Evolutionary conservation across 2,888 invertebrate species (phyloP).

Genomic region (Lasius platythorax): DNA sequence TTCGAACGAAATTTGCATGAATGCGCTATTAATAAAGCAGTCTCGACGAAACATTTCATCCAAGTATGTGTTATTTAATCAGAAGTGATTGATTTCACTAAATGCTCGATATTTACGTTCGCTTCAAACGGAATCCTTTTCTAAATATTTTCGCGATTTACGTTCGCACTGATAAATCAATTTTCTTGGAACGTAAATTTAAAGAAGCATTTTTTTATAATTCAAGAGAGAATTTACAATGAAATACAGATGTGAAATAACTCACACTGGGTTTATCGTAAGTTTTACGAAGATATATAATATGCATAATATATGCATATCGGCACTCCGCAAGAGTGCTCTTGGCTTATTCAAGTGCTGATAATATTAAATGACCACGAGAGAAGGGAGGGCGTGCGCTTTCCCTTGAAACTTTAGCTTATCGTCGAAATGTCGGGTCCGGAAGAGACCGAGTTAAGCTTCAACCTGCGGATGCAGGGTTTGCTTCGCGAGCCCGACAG

Average conservation of each 20-base stretch:
- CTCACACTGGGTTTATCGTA: not conserved
- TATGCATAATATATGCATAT: not conserved
- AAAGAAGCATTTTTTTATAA: not conserved
- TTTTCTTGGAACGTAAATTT: not conserved
- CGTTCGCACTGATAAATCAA: not conserved
- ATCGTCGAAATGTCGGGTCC: slow-evolving; percentile 52
- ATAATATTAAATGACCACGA: slow-evolving; percentile 43
- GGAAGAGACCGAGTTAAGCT: slow-evolving; percentile 5
- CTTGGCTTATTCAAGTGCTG: slow-evolving; percentile 33
- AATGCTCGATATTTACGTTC: not conserved
- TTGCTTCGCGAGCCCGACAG: slow-evolving; percentile 45
- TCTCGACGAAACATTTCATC: not conserved
- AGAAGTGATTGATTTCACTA: not conserved
- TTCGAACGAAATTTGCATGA: not conserved
- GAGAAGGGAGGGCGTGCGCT: not conserved
- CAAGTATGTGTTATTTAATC: not conserved
- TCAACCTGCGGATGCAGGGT: slow-evolving; percentile 40
- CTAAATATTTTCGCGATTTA: not conserved
- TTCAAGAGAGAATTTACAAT: not conserved
- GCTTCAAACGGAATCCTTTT: not conserved
- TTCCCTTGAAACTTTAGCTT: slow-evolving; percentile 52
- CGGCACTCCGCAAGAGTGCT: not conserved
- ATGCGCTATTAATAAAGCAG: not conserved
- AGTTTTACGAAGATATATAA: not conserved
- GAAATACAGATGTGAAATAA: not conserved